Evolutionary conservation across 2,797 vertebrate genomes (phyloP).

Genomic region (Anguilla pacifica): DNA sequence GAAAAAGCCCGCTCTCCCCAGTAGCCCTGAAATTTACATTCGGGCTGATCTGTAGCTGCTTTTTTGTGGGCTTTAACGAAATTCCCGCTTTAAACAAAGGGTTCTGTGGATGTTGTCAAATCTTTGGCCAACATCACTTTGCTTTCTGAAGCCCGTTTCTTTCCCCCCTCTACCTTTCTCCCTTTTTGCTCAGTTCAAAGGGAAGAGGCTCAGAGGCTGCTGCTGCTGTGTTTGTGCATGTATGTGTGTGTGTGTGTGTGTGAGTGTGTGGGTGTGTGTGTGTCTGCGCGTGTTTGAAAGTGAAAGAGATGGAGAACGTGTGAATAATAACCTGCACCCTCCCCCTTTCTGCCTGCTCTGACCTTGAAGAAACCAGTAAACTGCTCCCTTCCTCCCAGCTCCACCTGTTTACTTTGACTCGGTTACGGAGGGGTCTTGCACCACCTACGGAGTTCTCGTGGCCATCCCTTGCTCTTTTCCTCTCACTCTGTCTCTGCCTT

Average conservation of each 20-base stretch:
- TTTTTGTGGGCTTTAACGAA: conserved; percentile 52
- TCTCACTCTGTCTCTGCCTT: not conserved
- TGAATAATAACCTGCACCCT: conserved; percentile 75
- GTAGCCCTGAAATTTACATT: conserved; percentile 64
- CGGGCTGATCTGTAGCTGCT: conserved; percentile 46
- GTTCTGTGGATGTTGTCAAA: conserved; percentile 70
- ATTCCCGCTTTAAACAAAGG: conserved; percentile 54
- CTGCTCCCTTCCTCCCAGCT: conserved; percentile 59
- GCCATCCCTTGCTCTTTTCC: not conserved
- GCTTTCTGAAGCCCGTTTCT: conserved; percentile 70
- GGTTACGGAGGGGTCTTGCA: conserved; percentile 63
- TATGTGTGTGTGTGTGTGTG: conserved; percentile 22
- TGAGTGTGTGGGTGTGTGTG: conserved; percentile 25
- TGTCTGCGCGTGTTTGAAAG: not conserved
- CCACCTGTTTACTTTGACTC: conserved; percentile 70
- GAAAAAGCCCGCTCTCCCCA: conserved; percentile 57
- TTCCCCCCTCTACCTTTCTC: conserved; percentile 55
- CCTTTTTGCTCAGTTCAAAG: conserved; percentile 79
- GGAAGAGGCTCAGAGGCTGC: conserved; percentile 68
- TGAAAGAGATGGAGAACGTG: conserved; percentile 20
- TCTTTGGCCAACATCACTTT: conserved; percentile 67
- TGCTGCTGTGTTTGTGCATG: not conserved
- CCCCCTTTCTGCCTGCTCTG: conserved; percentile 62
- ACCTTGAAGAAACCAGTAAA: conserved; percentile 84
- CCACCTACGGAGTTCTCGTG: conserved; percentile 59